Conservation (phyloP, 2,113 vertebrate genomes). For the Papio anubis region DNA sequence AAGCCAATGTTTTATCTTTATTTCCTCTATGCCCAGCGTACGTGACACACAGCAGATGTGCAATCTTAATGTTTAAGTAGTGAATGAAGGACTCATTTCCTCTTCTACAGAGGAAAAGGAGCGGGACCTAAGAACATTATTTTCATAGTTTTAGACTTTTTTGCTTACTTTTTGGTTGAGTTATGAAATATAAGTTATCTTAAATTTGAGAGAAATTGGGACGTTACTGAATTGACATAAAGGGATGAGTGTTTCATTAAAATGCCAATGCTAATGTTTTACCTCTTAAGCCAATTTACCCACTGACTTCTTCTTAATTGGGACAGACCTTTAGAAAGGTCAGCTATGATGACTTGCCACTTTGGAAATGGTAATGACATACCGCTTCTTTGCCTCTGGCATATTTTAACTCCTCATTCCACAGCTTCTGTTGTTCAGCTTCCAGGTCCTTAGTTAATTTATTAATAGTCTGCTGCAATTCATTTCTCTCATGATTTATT, state of each 20-base stretch:
- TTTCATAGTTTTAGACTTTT: not conserved
- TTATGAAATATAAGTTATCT: not conserved
- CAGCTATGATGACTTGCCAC: not conserved
- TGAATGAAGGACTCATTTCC: not conserved
- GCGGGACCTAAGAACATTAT: not conserved
- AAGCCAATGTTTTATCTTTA: not conserved
- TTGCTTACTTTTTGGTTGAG: slow-evolving; percentile 23
- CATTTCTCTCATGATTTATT: slow-evolving; percentile 94
- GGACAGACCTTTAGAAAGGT: not conserved
- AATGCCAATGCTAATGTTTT: not conserved
- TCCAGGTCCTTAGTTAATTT: slow-evolving; percentile 90
- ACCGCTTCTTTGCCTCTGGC: slow-evolving; percentile 94
- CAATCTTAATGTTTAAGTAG: not conserved
- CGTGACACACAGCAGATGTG: not conserved
- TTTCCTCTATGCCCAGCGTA: not conserved
- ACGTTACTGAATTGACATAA: not conserved
- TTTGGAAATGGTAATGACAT: slow-evolving; percentile 59
- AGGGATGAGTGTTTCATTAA: not conserved
- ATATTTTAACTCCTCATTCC: slow-evolving; percentile 95
- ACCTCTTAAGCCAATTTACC: not conserved
- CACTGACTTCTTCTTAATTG: not conserved
- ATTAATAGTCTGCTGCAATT: slow-evolving; percentile 91
- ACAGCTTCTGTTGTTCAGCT: slow-evolving; percentile 91
- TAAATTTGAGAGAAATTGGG: not conserved
- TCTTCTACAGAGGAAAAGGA: not conserved